A percentile compares a stretch with the other conserved stretches of the same genome.
phyloP scores from a whole-genome alignment of 2,113 vertebrate species.

The Platichthys stellatus region DNA sequence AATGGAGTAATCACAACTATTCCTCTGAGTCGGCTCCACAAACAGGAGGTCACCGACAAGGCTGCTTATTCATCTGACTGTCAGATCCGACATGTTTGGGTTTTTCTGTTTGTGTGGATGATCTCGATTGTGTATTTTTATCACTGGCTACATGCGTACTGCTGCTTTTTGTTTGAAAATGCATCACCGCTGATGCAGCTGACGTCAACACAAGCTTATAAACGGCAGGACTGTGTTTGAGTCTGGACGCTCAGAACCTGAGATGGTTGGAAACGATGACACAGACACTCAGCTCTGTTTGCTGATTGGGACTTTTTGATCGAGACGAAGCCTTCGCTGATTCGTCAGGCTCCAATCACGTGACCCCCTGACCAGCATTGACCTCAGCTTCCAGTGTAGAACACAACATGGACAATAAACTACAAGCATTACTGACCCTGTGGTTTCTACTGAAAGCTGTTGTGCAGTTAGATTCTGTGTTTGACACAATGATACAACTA shows the following conservation, averaged over 20 bases:
- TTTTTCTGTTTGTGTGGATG: not conserved
- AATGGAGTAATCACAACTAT: slow-evolving; percentile 68
- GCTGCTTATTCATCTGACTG: slow-evolving; percentile 1
- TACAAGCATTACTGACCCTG: no score
- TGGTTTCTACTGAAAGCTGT: no score
- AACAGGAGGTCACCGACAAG: slow-evolving; percentile 55
- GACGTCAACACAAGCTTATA: no score
- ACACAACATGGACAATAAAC: not conserved
- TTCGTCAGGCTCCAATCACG: not conserved
- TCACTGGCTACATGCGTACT: not conserved
- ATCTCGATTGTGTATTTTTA: not conserved
- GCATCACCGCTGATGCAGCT: no score
- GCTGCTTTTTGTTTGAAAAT: no score
- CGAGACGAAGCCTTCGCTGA: not conserved
- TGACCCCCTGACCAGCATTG: not conserved
- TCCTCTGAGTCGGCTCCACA: slow-evolving; percentile 59
- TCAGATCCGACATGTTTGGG: not conserved
- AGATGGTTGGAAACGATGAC: no score
- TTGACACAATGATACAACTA: no score
- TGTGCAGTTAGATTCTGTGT: no score
- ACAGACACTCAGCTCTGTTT: no score
- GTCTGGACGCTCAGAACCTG: no score
- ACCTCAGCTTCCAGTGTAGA: not conserved
- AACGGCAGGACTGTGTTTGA: no score
- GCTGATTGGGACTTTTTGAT: not conserved